Evolutionary conservation across 2,888 invertebrate species (phyloP).

Genomic region (Cephus nigrinus): DNA sequence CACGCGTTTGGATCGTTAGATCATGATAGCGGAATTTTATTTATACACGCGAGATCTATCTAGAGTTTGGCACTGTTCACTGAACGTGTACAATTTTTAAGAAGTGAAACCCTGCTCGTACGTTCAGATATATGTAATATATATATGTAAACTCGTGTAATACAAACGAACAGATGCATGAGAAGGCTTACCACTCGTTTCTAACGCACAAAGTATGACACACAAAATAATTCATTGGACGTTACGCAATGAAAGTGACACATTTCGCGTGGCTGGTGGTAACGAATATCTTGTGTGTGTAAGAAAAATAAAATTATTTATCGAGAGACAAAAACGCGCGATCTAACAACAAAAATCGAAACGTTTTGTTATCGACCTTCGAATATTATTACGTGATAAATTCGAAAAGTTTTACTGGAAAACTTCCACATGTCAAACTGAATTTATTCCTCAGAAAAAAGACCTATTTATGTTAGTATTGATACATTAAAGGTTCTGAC

Average conservation of each 20-base stretch:
- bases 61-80: neutral
- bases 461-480: neutral
- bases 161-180: neutral
- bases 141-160: neutral
- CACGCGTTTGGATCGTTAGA: neutral
- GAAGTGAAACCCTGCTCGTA: neutral
- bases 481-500: neutral
- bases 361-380: neutral
- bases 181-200: neutral
- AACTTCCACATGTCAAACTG: neutral
- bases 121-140: neutral
- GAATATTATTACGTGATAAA: neutral
- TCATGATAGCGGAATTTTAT: neutral
- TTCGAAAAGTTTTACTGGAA: neutral
- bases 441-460: neutral
- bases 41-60: neutral
- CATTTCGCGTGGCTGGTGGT: neutral
- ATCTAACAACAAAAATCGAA: neutral
- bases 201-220: neutral
- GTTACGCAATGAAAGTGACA: neutral
- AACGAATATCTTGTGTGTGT: neutral
- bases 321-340: neutral
- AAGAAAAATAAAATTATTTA: neutral
- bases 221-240: slow-evolving; percentile 1
- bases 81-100: neutral